These are phyloP conservation scores for Phoxinus dragarum DNA, from an alignment of 2,797 vertebrate genomes.

Conservation along the genomic window DNA sequence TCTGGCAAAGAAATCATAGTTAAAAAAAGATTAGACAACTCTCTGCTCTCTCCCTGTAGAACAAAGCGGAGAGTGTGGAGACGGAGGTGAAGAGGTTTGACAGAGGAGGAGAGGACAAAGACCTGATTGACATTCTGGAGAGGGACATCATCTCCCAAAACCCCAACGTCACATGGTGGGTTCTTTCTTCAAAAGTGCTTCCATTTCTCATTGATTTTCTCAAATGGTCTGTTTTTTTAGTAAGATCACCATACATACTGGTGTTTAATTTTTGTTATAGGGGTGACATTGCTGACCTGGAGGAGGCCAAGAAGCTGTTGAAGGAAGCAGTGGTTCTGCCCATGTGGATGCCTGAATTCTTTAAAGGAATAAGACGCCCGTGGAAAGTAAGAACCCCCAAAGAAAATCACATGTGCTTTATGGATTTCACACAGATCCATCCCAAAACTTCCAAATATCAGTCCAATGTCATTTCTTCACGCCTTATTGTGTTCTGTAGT, in stretches of 20 bases:
- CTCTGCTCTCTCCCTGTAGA: conserved; percentile 63
- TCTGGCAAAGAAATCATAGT: not conserved
- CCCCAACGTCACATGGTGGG: conserved; percentile 94
- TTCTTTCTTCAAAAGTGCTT: not conserved
- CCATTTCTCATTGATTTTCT: not conserved
- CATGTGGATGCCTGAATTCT: conserved; percentile 99
- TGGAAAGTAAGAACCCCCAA: conserved; percentile 87
- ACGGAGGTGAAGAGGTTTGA: conserved; percentile 93
- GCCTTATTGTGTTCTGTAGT: not conserved
- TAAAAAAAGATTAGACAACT: not conserved
- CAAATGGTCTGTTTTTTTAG: not conserved
- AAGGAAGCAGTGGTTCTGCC: conserved; percentile 97
- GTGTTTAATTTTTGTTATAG: conserved; percentile 67
- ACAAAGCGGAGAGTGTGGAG: conserved; percentile 84
- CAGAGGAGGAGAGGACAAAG: conserved; percentile 92
- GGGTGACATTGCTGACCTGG: conserved; percentile 95
- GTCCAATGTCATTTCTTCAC: not conserved
- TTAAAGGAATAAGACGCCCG: conserved; percentile 94
- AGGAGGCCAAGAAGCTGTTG: conserved; percentile 93
- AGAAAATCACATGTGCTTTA: not conserved
- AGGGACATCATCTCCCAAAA: conserved; percentile 98
- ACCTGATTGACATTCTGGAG: conserved; percentile 95
- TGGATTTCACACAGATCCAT: not conserved
- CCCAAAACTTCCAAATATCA: not conserved
- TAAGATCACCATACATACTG: not conserved